phyloP scores from a whole-genome alignment of 2,888 invertebrate genomes.

The Drosophila meridionalis region DNA sequence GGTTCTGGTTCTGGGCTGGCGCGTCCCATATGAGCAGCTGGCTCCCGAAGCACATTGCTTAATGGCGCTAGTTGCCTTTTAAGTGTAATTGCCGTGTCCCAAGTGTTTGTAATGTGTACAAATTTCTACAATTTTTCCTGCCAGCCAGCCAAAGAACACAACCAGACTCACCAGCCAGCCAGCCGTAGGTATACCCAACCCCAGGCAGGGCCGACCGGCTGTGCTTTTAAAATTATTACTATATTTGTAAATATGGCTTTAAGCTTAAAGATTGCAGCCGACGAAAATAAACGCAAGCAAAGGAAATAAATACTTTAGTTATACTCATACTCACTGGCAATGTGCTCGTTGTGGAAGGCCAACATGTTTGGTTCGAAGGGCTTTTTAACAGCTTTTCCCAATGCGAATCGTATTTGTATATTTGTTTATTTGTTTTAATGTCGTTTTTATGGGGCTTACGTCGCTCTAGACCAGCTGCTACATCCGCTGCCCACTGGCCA shows the following conservation, averaged over 20 bases:
- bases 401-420: conserved; percentile 48
- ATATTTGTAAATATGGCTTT: conserved; percentile 59
- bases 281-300: not conserved
- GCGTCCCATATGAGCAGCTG: conserved; percentile 65
- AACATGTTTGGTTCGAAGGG: conserved; percentile 81
- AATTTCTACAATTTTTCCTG: conserved; percentile 64
- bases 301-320: conserved; percentile 26
- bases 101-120: conserved; percentile 75
- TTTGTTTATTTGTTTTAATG: conserved; percentile 60
- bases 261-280: conserved; percentile 33
- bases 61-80: conserved; percentile 77
- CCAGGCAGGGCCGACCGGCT: conserved; percentile 34
- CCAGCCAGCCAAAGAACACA: conserved; percentile 29
- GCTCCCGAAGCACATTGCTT: conserved; percentile 62
- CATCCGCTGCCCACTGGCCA: conserved; percentile 36
- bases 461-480: conserved; percentile 54
- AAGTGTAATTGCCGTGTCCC: conserved; percentile 80
- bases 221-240: conserved; percentile 81
- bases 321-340: conserved; percentile 84
- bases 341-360: conserved; percentile 85
- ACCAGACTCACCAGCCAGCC: not conserved
- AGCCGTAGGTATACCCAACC: not conserved
- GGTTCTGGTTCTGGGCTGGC: conserved; percentile 21
- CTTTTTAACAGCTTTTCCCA: conserved; percentile 61
- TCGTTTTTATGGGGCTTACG: conserved; percentile 65